Evolutionary conservation across 2,797 vertebrate species (phyloP), one percentile per base, ranked within the genome.

Genomic region (Dipus sagitta): DNA sequence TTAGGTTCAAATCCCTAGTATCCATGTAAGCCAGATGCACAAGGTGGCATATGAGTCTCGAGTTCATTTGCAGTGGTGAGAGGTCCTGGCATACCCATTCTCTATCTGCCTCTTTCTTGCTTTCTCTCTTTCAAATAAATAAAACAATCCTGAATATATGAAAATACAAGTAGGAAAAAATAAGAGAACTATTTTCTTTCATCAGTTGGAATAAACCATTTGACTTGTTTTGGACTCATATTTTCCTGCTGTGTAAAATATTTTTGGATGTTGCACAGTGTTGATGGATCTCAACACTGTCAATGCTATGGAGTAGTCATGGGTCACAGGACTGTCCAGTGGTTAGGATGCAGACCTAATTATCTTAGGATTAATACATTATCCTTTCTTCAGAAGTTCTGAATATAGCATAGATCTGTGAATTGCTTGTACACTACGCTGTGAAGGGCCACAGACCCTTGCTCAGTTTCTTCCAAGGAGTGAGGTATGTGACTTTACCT

Each of bases 141-240:
- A 47, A 47, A 92, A 88, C 80, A 76, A 71, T 42, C 18, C 2
- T 89, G 17, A 72, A 86, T 77, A 88, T 30, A 74, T 32, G 21
- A 79, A 93, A 89, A 86, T 3, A n/a, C 84, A 92, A 47, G 34
- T 18, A 83, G 30, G 82, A 90, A 85, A 60, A 92, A 93, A 95
- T 11, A 47, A 54, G 1, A 78, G 18, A 21, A 54, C n/a, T 78
- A 76, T 88, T 95, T 95, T 93, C 83, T 95, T 95, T 93, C 83
- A 93, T 72, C 91, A 94, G 75, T 72, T 54, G 67, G 7, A 91
- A 88, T 34, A 94, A 92, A 90, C 87, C 32, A 76, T 68, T 65
- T 68, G 60, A 42, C 58, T 54, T 64, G 4, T 34, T 93, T 90
- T 74, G 32, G 77, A 89, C 42, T 79, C n/a, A 82, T 70, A 82